Conservation (phyloP, 1,140 invertebrate genomes). For the Drosophila elegans region DNA sequence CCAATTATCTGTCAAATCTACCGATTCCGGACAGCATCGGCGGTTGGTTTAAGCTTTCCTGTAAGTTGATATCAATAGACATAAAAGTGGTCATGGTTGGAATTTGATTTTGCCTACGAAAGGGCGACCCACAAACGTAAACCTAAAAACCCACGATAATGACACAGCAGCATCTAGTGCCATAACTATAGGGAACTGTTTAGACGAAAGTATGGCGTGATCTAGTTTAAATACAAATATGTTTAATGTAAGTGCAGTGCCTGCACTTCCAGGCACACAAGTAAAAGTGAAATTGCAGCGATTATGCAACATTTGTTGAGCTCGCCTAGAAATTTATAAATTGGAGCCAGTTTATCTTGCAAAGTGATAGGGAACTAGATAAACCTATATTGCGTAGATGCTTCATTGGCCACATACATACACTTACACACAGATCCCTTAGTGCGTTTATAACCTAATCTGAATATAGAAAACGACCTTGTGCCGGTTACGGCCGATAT, state of each 20-base stretch:
- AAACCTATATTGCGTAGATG: constrained; percentile 4
- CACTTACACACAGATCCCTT: background rate
- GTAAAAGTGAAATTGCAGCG: constrained; percentile 14
- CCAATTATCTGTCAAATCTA: constrained; percentile 91
- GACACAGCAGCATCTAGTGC: constrained; percentile 20
- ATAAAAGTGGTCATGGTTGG: constrained; percentile 37
- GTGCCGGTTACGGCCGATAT: constrained; percentile 43
- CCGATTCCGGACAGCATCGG: constrained; percentile 91
- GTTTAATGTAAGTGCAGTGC: background rate
- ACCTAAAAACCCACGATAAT: constrained; percentile 5
- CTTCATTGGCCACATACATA: constrained; percentile 17
- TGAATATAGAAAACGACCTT: constrained; percentile 38
- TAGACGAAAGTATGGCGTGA: constrained; percentile 8
- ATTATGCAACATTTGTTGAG: constrained; percentile 68
- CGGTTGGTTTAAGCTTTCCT: constrained; percentile 92
- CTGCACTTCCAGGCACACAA: constrained; percentile 15
- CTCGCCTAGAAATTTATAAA: constrained; percentile 22
- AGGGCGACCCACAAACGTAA: constrained; percentile 27
- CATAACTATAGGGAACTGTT: background rate
- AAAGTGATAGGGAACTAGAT: constrained; percentile 46
- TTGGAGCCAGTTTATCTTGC: constrained; percentile 48
- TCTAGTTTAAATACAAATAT: background rate
- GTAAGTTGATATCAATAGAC: constrained; percentile 85
- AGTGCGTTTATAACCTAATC: constrained; percentile 21
- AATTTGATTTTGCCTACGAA: constrained; percentile 25